Conservation (phyloP, 2,888 invertebrate species). For the Maniola hyperantus region DNA sequence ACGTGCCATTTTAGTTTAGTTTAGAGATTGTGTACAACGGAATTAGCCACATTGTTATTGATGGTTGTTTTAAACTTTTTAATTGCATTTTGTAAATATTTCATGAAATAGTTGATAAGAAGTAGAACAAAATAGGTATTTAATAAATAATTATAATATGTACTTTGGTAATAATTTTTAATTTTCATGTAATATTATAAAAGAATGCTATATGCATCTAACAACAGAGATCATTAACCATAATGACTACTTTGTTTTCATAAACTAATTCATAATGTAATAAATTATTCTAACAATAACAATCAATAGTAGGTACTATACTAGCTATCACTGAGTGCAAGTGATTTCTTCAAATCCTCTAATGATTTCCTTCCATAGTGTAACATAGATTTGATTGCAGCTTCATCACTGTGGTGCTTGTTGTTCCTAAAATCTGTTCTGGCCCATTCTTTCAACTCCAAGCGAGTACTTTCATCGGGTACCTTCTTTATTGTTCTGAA, state of each 20-base stretch:
- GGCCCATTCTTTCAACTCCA: slow-evolving; percentile 88
- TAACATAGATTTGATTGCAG: slow-evolving; percentile 87
- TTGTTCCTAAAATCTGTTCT: slow-evolving; percentile 88
- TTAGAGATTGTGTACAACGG: no score
- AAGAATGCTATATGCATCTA: no score
- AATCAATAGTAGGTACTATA: no score
- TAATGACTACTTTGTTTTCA: no score
- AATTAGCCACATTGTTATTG: no score
- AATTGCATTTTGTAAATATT: slow-evolving; percentile 6
- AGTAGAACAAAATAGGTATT: slow-evolving; percentile 1
- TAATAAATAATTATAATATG: neutral
- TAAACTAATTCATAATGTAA: no score
- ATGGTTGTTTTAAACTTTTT: neutral
- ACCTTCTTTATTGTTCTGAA: slow-evolving; percentile 86
- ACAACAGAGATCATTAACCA: no score
- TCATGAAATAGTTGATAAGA: slow-evolving; percentile 8
- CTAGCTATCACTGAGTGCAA: slow-evolving; percentile 81
- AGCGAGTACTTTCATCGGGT: slow-evolving; percentile 83
- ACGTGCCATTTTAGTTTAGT: no score
- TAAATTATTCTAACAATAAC: no score
- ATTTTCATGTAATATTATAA: neutral
- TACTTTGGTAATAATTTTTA: neutral
- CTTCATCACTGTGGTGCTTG: slow-evolving; percentile 87
- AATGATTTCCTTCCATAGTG: slow-evolving; percentile 87
- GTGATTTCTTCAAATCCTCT: slow-evolving; percentile 85